phyloP scores from a whole-genome alignment of 1,140 invertebrate species.

The Zelostemma sp. region DNA sequence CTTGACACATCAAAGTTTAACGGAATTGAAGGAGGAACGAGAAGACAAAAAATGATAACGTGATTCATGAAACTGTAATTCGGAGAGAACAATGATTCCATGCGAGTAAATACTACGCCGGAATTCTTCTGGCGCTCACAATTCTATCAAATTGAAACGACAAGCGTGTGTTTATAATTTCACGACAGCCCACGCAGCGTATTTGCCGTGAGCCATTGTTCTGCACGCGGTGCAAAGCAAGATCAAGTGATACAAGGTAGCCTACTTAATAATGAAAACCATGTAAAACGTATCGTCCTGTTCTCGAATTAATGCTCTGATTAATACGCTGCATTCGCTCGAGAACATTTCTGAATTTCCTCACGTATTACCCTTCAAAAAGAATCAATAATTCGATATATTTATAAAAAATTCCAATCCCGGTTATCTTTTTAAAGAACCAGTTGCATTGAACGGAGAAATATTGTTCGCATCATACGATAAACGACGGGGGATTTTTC shows the following conservation, averaged over 20 bases:
- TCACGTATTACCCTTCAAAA: no score
- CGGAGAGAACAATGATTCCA: constrained; percentile 21
- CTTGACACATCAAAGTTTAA: neutral
- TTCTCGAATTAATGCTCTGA: neutral
- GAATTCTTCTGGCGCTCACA: constrained; percentile 17
- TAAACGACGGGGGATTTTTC: neutral
- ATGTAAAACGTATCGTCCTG: neutral
- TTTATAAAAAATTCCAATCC: no score
- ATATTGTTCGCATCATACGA: no score
- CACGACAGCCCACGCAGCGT: constrained; percentile 12
- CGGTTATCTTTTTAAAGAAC: no score
- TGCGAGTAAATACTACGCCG: constrained; percentile 3
- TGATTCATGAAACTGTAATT: no score
- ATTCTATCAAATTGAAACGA: constrained; percentile 9
- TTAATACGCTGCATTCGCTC: neutral
- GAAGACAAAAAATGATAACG: neutral
- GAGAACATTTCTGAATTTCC: neutral
- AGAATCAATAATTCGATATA: no score
- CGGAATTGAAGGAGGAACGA: no score
- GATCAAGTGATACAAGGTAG: constrained; percentile 8
- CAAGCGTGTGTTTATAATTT: constrained; percentile 13
- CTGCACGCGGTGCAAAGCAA: constrained; percentile 6
- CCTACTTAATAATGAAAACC: neutral
- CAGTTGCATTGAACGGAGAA: no score
- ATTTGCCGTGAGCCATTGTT: constrained; percentile 9